A percentile compares a stretch with the other conserved stretches of the same genome.
These are phyloP conservation scores for Ochotona curzoniae DNA, from an alignment of 2,113 vertebrate genomes.

Conservation along the genomic window DNA sequence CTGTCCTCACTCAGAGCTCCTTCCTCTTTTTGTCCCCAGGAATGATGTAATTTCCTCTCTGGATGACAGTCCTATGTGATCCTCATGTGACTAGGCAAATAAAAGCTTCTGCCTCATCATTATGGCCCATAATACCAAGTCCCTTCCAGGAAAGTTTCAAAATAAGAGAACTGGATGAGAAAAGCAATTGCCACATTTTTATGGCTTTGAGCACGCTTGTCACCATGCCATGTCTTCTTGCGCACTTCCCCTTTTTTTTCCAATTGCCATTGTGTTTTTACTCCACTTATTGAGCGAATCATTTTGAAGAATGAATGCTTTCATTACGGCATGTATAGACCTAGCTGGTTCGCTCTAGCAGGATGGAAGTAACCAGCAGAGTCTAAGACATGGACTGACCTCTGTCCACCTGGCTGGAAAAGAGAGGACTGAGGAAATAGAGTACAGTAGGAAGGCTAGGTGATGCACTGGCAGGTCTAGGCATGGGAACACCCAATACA, in stretches of 20 bases:
- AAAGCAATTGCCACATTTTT: constrained; percentile 47
- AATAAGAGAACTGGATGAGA: constrained; percentile 53
- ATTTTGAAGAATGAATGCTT: constrained; percentile 1
- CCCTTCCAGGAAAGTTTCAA: constrained; percentile 67
- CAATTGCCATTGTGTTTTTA: neutral
- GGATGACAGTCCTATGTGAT: neutral
- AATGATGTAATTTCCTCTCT: neutral
- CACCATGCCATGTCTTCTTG: neutral
- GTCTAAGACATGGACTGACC: neutral
- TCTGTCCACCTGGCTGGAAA: neutral
- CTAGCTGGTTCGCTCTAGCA: neutral
- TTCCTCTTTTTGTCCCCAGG: neutral
- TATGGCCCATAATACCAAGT: neutral
- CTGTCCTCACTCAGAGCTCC: neutral
- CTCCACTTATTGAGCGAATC: constrained; percentile 11
- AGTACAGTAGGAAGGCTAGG: neutral
- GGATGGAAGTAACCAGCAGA: neutral
- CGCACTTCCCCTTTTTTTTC: neutral
- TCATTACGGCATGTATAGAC: neutral
- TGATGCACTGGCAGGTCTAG: neutral
- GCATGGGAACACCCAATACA: neutral
- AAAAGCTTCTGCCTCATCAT: constrained; percentile 2
- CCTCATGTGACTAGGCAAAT: constrained; percentile 17
- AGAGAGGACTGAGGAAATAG: neutral
- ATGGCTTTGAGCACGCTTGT: constrained; percentile 18